These are phyloP conservation scores for Eulithis testata DNA, from an alignment of 2,888 invertebrate species.

Conservation along the genomic window DNA sequence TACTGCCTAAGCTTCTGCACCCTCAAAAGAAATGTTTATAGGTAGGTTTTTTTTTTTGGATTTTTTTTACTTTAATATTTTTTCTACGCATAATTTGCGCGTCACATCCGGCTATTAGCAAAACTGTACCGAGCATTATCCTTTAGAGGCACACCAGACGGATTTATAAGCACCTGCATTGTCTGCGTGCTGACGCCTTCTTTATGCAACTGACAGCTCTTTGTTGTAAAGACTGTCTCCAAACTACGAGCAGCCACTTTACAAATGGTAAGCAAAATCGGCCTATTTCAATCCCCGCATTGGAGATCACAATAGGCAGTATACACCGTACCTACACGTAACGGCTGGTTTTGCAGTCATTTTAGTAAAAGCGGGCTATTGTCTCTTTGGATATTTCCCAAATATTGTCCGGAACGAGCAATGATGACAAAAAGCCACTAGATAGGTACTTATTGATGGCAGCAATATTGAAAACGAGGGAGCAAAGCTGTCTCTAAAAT, in stretches of 20 bases:
- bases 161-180: constrained; percentile 58
- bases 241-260: constrained; percentile 10
- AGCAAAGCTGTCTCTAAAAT: constrained; percentile 40
- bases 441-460: constrained; percentile 50
- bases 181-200: constrained; percentile 51
- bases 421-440: constrained; percentile 65
- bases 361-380: constrained; percentile 72
- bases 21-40: too few species aligned
- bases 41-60: neutral
- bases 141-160: constrained; percentile 55
- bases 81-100: too few species aligned
- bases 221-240: constrained; percentile 21
- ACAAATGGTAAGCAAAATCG: constrained; percentile 19
- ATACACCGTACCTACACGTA: constrained; percentile 39
- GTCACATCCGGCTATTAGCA: constrained; percentile 55
- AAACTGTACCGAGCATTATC: constrained; percentile 60
- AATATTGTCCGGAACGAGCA: constrained; percentile 56
- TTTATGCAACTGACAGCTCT: constrained; percentile 43
- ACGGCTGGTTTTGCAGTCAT: constrained; percentile 55
- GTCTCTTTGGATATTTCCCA: constrained; percentile 67
- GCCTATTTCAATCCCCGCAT: constrained; percentile 35
- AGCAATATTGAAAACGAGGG: constrained; percentile 54
- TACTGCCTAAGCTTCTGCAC: too few species aligned
- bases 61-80: too few species aligned
- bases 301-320: constrained; percentile 34